These are phyloP conservation scores for Sula dactylatra DNA, from an alignment of 2,113 vertebrate genomes.

Conservation along the genomic window DNA sequence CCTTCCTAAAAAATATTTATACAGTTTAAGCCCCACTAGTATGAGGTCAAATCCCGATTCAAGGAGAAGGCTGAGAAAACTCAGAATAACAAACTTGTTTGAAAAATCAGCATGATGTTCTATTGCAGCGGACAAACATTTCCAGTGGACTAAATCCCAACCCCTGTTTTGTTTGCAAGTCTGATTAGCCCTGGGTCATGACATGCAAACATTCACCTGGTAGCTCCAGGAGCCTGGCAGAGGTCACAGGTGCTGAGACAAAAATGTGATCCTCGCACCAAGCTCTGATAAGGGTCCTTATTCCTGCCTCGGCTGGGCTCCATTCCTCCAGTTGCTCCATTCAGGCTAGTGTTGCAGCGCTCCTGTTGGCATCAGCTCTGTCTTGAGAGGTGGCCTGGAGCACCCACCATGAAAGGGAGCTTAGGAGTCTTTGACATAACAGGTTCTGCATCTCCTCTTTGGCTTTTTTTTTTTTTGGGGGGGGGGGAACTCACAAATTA, in stretches of 20 bases:
- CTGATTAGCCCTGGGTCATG: not conserved
- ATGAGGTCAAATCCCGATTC: not conserved
- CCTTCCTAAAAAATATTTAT: not conserved
- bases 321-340: not conserved
- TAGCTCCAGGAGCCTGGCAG: not conserved
- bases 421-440: not conserved
- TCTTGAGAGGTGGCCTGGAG: not conserved
- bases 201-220: not conserved
- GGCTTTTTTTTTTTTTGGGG: too few relatives aligned
- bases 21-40: not conserved
- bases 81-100: not conserved
- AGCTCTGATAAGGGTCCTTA: not conserved
- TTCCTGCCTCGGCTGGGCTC: not conserved
- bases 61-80: not conserved
- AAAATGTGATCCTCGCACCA: not conserved
- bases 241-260: not conserved
- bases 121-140: not conserved
- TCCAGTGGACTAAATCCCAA: not conserved
- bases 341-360: not conserved
- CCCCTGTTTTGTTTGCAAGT: not conserved
- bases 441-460: not conserved
- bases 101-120: not conserved
- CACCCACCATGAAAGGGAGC: not conserved
- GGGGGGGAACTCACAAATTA: too few relatives aligned
- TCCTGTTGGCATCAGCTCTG: not conserved